phyloP scores from a whole-genome alignment of 2,888 invertebrate species.

The Ommatoiulus sabulosus region DNA sequence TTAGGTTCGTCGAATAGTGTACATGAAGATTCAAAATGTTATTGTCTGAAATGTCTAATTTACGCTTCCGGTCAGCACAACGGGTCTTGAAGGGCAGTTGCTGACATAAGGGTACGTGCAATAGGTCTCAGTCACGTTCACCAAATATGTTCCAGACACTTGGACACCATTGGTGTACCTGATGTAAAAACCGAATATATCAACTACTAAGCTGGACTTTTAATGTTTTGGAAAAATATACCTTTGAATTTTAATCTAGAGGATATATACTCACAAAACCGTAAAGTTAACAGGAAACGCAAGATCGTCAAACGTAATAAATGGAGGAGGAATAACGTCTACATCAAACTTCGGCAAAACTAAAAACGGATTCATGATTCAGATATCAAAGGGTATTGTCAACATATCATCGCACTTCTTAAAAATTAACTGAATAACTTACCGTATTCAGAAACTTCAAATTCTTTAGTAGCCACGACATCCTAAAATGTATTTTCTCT shows the following conservation, averaged over 20 bases:
- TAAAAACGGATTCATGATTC: not conserved
- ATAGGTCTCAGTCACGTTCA: conserved; percentile 14
- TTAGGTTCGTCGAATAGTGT: not conserved
- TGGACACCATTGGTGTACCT: conserved; percentile 28
- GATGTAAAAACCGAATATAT: not conserved
- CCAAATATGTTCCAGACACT: not conserved
- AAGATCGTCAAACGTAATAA: not conserved
- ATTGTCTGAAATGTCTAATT: not conserved
- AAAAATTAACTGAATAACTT: not conserved
- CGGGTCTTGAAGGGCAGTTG: not conserved
- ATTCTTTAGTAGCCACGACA: not conserved
- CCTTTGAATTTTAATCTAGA: too few relatives aligned
- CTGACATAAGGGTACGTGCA: not conserved
- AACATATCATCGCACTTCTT: not conserved
- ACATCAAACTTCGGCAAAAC: not conserved
- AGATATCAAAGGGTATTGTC: not conserved
- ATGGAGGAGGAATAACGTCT: not conserved
- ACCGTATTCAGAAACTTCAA: not conserved
- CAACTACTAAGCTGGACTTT: too few relatives aligned
- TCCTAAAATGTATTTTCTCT: not conserved
- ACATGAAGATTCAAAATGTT: not conserved
- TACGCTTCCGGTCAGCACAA: not conserved
- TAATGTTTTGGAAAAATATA: not conserved
- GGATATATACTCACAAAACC: not conserved
- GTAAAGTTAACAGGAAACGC: not conserved